Evolutionary conservation across 2,113 vertebrate genomes (phyloP), one percentile per base, ranked within the genome.

Genomic region (Chamaetylas fuelleborni): DNA sequence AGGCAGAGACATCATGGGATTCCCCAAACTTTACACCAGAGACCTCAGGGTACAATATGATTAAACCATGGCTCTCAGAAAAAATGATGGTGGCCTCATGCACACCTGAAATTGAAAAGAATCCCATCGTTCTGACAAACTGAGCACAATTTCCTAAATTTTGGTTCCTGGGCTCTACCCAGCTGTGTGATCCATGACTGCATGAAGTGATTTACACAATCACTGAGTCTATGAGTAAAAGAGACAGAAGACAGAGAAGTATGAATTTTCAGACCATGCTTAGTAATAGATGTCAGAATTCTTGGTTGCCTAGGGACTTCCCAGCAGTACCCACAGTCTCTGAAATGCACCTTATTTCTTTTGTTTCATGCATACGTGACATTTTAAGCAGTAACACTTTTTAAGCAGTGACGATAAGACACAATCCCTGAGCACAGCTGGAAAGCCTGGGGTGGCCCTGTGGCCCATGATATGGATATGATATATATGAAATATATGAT

Each of bases 41-140:
- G 6, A 86, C 22, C 18, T 88, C 23, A 56, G 43, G 29, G 56
- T n/a, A 47, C 11, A 28, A 54, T 0, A 3, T 8, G 6, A 60
- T 58, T 50, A 72, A 86, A 90, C 38, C 20, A 33, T 10, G 11
- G 20, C 50, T 80, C 20, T 54, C 14, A 54, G 20, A 86, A 40
- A 31, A 53, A 69, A n/a, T 0, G 0, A 34, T 11, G 42, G 38
- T 33, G 23, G 18, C 6, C 17, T 90, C 3, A 2, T 4, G 38
- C 69, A 66, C n/a, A 56, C 7, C 33, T 26, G 26, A 36, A 58
- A 38, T n/a, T 19, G 38, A 34, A 54, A 50, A 53, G 45, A 11
- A 1, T 13, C 33, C 18, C 12, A 11, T 9, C 38, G 8, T 42
- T 50, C 74, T 24, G 20, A 61, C 31, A 67, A 84, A 90, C 47